Conservation (phyloP, 2,113 vertebrate species). For the Carassius carassius region DNA sequence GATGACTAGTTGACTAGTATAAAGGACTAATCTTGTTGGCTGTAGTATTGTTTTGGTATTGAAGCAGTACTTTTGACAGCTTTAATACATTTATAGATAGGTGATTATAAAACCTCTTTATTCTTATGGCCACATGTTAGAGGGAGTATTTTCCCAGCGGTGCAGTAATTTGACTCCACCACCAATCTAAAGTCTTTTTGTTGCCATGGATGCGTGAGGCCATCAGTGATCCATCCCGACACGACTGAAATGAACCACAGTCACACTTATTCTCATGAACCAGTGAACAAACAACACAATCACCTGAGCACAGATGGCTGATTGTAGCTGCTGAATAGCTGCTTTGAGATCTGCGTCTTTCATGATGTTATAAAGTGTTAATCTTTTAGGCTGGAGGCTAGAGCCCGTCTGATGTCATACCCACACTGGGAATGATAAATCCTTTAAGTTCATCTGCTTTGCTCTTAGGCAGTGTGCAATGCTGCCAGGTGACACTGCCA, state of each 20-base stretch:
- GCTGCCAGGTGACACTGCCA: slow-evolving; percentile 25
- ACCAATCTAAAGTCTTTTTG: slow-evolving; percentile 6
- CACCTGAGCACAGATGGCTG: slow-evolving; percentile 27
- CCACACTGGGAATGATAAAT: slow-evolving; percentile 1
- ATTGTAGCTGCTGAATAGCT: neutral
- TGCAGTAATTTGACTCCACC: slow-evolving; percentile 39
- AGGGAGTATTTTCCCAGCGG: slow-evolving; percentile 38
- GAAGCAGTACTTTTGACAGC: neutral
- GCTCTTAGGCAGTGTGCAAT: neutral
- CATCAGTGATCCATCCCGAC: slow-evolving; percentile 24
- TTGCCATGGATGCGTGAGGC: slow-evolving; percentile 34
- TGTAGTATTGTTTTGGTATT: neutral
- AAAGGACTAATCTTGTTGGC: neutral
- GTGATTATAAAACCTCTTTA: neutral
- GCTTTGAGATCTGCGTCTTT: slow-evolving; percentile 6
- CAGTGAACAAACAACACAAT: neutral
- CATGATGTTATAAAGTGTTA: neutral
- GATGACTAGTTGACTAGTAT: neutral
- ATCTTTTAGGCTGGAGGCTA: slow-evolving; percentile 8
- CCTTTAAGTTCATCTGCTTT: slow-evolving; percentile 3
- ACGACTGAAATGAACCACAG: slow-evolving; percentile 6
- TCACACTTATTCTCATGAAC: neutral
- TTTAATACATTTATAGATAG: neutral
- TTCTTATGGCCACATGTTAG: neutral
- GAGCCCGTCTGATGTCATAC: slow-evolving; percentile 2